Base-by-base conservation (phyloP, 2,888 invertebrate species). In the Athetis lepigone region DNA sequence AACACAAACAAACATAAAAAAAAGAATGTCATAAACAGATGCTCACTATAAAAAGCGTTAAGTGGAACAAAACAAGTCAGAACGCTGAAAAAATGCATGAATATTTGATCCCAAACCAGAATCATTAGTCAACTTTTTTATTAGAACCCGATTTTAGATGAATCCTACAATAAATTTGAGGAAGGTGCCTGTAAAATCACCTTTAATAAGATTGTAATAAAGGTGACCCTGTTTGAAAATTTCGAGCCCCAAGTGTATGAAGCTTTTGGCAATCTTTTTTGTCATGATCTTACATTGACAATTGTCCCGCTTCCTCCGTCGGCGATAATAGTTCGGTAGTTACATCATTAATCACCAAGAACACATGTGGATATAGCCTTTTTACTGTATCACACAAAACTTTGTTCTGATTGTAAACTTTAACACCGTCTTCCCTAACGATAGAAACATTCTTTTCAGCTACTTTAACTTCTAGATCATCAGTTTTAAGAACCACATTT, bases 41-140 rank as follows among this genome's bases (percentile, higher is more conserved):
- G 93, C 92, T 92, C 85, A 60, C 80, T 78, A 78, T 91, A 89
- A 90, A 92, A 92, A 91, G 92, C 92, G 91, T 92, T 92, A 94
- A 94, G 91, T 94, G 90, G 91, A 92, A 92, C 94, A 94, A 94
- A 93, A 93, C 91, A 87, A 85, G 88, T 88, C 83, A 82, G 77
- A 77, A 82, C 75, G 77, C 76, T 82, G 79, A 77, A 90, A 92
- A 92, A 91, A 87, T 84, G 85, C 88, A 93, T 93, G 94, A 94
- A 94, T 94, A 91, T 94, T 92, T 92, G 94, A 94, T 93, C 88
- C 88, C 83, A 90, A 92, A 94, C 94, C 91, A 92, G 91, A 93
- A 92, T 94, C 95, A 94, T 95, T 95, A 94, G 94, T 95, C 94
- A 94, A 92, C 82, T 91, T 94, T 92, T 94, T 94, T 93, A 90